A percentile compares a stretch with the other conserved stretches of the same genome.
These are phyloP conservation scores for Anagrus nilaparvatae DNA, from an alignment of 1,140 invertebrate genomes.

Conservation along the genomic window DNA sequence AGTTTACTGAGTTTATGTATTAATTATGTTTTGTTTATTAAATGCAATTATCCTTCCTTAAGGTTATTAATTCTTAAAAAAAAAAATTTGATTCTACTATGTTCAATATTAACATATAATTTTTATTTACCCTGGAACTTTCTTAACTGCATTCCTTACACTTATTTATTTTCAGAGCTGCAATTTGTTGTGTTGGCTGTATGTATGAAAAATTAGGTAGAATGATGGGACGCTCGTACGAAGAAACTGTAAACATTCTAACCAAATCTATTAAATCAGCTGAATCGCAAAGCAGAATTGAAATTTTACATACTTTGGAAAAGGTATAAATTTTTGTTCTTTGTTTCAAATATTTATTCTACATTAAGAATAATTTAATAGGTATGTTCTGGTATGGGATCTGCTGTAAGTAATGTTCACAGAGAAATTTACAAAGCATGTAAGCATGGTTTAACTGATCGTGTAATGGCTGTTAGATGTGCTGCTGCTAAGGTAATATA, in stretches of 20 bases:
- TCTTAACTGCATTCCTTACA: background rate
- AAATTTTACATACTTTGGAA: constrained; percentile 93
- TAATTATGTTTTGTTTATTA: no score
- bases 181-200: constrained; percentile 89
- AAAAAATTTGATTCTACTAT: no score
- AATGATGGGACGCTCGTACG: constrained; percentile 97
- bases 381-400: constrained; percentile 78
- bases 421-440: constrained; percentile 89
- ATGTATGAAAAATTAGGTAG: constrained; percentile 97
- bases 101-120: no score
- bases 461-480: constrained; percentile 82
- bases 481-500: constrained; percentile 66
- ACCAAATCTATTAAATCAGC: constrained; percentile 86
- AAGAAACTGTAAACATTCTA: constrained; percentile 91
- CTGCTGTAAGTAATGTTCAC: constrained; percentile 74
- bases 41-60: no score
- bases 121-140: no score
- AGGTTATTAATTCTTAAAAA: no score
- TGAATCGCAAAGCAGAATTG: constrained; percentile 90
- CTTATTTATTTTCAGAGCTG: constrained; percentile 59
- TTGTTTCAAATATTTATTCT: constrained; percentile 8
- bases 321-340: constrained; percentile 53
- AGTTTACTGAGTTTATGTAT: no score
- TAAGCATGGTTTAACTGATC: constrained; percentile 74
- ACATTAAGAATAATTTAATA: constrained; percentile 19